A percentile compares a stretch with the other conserved stretches of the same genome.
Evolutionary conservation across 2,113 vertebrate species (phyloP).

Genomic region (Trogon surrucura): DNA sequence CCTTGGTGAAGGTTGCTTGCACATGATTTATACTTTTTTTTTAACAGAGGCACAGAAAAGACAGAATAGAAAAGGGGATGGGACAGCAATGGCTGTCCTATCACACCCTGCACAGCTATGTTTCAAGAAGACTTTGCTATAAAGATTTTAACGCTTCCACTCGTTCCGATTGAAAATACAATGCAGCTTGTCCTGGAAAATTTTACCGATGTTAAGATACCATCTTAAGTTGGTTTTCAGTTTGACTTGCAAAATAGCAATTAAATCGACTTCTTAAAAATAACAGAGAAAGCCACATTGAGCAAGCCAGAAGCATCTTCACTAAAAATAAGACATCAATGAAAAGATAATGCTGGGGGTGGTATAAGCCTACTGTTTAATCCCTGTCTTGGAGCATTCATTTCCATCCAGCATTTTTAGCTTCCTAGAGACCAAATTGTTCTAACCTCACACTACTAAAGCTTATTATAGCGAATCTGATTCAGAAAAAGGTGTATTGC

Average conservation of each 20-base stretch:
- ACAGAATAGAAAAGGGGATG: neutral
- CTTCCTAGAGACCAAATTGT: neutral
- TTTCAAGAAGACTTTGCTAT: neutral
- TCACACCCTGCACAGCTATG: rapidly evolving
- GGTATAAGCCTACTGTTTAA: rapidly evolving
- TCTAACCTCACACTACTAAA: neutral
- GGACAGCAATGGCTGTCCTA: neutral
- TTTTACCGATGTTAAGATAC: neutral
- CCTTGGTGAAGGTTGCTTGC: neutral
- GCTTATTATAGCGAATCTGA: neutral
- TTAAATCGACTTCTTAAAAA: neutral
- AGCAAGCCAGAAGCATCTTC: neutral
- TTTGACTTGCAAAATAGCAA: neutral
- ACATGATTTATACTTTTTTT: neutral
- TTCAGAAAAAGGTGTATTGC: neutral
- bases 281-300: neutral
- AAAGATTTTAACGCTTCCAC: neutral
- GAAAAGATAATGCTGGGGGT: neutral
- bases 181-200: neutral
- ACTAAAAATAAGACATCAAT: neutral
- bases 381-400: neutral
- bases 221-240: neutral
- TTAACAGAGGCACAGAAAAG: neutral
- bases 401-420: neutral
- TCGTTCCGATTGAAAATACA: neutral